Percentiles rank a stretch among this genome's conserved stretches.
Evolutionary conservation across 2,888 invertebrate species (phyloP).

Genomic region (Xanthia togata): DNA sequence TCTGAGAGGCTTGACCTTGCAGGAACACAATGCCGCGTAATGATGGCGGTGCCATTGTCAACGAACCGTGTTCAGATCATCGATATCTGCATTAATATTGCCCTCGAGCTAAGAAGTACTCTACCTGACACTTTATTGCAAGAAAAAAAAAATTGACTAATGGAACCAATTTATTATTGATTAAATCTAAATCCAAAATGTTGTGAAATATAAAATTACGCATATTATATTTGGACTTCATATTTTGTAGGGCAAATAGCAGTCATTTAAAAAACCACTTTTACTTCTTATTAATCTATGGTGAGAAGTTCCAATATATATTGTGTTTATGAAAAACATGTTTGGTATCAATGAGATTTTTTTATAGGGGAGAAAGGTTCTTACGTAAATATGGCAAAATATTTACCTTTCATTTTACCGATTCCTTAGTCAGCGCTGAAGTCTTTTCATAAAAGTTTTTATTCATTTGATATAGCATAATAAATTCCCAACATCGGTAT

Average conservation of each 20-base stretch:
- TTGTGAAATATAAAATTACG: background rate
- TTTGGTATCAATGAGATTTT: constrained; percentile 24
- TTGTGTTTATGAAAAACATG: constrained; percentile 16
- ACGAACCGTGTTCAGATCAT: constrained; percentile 68
- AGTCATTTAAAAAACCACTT: constrained; percentile 4
- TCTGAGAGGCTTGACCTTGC: constrained; percentile 67
- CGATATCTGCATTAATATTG: constrained; percentile 70
- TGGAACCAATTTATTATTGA: constrained; percentile 25
- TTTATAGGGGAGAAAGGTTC: constrained; percentile 31
- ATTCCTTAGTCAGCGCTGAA: constrained; percentile 1
- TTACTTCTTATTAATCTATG: constrained; percentile 27
- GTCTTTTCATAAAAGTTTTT: constrained; percentile 19
- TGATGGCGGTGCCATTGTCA: constrained; percentile 73
- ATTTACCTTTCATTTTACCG: constrained; percentile 22
- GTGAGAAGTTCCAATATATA: constrained; percentile 7
- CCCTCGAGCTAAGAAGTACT: constrained; percentile 58
- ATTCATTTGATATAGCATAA: constrained; percentile 1
- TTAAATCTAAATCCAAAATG: constrained; percentile 14
- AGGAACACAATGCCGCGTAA: constrained; percentile 74
- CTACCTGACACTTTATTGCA: constrained; percentile 27
- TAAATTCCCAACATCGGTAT: constrained; percentile 18
- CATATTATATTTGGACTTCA: background rate
- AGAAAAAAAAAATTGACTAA: constrained; percentile 19
- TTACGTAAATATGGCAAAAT: constrained; percentile 31
- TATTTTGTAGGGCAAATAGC: constrained; percentile 1